Conservation (phyloP, 2,113 vertebrate genomes). For the Oreotrochilus melanogaster region DNA sequence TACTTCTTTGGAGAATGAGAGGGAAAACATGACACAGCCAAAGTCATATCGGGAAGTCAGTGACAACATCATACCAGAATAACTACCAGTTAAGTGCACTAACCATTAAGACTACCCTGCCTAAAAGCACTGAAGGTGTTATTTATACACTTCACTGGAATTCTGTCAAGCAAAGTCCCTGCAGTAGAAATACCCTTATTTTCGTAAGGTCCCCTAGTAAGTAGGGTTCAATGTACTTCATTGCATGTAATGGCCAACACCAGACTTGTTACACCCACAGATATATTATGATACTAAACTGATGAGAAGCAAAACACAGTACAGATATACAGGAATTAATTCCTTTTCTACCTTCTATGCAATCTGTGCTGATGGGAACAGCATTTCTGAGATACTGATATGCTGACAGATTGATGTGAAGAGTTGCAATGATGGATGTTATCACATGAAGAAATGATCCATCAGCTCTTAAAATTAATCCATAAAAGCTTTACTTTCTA, state of each 20-base stretch:
- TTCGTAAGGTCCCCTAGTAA: neutral
- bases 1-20: neutral
- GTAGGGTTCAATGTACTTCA: neutral
- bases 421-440: neutral
- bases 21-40: neutral
- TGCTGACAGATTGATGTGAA: neutral
- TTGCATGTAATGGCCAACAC: neutral
- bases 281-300: neutral
- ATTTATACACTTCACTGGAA: neutral
- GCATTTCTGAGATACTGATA: slow-evolving; percentile 12
- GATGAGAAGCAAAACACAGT: neutral
- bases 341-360: neutral
- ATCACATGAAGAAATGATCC: neutral
- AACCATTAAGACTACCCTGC: neutral
- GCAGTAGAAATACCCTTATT: neutral
- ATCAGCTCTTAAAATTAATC: neutral
- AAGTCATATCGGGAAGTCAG: neutral
- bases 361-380: neutral
- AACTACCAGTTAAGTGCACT: neutral
- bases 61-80: neutral
- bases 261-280: neutral
- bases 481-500: neutral
- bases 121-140: neutral
- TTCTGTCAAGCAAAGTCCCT: neutral
- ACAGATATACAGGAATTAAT: neutral